phyloP scores from a whole-genome alignment of 2,888 invertebrate genomes.

The Drosophila niveifrons region DNA sequence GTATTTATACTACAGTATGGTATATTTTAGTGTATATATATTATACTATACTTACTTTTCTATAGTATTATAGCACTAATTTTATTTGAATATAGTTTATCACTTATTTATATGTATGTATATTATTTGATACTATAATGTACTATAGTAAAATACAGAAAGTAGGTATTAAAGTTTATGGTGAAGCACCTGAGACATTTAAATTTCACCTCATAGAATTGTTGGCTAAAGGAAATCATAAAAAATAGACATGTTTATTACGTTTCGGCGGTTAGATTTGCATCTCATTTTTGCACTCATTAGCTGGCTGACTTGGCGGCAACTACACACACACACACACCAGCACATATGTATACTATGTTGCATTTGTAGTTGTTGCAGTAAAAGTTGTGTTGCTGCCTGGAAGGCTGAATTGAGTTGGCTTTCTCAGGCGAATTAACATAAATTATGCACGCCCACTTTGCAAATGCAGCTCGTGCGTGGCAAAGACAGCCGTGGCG shows the following conservation, averaged over 20 bases:
- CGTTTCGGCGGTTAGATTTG: slow-evolving; percentile 35
- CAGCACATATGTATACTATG: background rate
- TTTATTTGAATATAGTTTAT: too few species aligned
- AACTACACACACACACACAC: slow-evolving; percentile 19
- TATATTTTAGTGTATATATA: too few species aligned
- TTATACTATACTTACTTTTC: too few species aligned
- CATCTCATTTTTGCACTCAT: slow-evolving; percentile 54
- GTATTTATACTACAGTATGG: too few species aligned
- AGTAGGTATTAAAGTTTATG: background rate
- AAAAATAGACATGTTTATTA: slow-evolving; percentile 7
- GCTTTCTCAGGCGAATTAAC: slow-evolving; percentile 76
- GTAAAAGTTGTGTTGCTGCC: slow-evolving; percentile 41
- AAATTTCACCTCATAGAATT: background rate
- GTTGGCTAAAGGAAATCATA: background rate
- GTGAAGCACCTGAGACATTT: background rate
- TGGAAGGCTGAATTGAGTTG: slow-evolving; percentile 15
- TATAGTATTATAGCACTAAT: too few species aligned
- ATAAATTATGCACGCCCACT: slow-evolving; percentile 82
- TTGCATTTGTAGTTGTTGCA: slow-evolving; percentile 48
- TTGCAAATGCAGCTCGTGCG: slow-evolving; percentile 79
- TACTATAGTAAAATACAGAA: too few species aligned
- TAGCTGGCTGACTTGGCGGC: slow-evolving; percentile 52
- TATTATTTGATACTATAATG: too few species aligned
- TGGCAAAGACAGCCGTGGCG: slow-evolving; percentile 31
- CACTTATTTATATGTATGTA: too few species aligned